Percentiles rank a stretch among this genome's conserved stretches.
Conservation (phyloP, 2,797 vertebrate genomes). For the Myotis findleyi region DNA sequence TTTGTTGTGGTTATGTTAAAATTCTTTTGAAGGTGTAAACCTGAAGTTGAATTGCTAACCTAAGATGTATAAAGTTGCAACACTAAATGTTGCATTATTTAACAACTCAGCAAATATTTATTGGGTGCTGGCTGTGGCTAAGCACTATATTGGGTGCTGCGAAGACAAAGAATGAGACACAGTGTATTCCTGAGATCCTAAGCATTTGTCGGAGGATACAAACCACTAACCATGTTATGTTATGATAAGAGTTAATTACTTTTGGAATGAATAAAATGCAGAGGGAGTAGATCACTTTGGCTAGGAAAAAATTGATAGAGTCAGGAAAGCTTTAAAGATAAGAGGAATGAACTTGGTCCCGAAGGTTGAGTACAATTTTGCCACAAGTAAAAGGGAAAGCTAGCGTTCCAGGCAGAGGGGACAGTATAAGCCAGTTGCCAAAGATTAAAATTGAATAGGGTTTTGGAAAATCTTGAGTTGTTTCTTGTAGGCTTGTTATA, state of each 20-base stretch:
- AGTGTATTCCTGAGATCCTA: not conserved
- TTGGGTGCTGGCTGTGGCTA: not conserved
- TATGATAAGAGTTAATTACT: not conserved
- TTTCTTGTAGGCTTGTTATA: constrained; percentile 19
- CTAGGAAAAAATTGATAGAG: not conserved
- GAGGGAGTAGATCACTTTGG: not conserved
- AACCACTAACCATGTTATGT: not conserved
- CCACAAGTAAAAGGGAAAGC: not conserved
- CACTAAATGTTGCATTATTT: constrained; percentile 71
- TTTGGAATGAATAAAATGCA: constrained; percentile 56
- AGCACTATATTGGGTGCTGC: not conserved
- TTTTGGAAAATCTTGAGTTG: constrained; percentile 39
- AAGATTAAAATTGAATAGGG: not conserved
- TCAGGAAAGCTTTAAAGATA: not conserved
- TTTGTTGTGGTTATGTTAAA: constrained; percentile 42
- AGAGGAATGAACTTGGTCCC: not conserved
- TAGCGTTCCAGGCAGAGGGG: not conserved
- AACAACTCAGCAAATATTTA: constrained; percentile 69
- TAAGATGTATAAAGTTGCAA: constrained; percentile 30
- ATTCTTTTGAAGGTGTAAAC: constrained; percentile 44
- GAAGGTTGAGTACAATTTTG: constrained; percentile 32
- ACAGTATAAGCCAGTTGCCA: not conserved
- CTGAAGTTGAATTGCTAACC: constrained; percentile 46
- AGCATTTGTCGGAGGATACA: not conserved
- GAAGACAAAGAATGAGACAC: not conserved